Evolutionary conservation across 2,797 vertebrate genomes (phyloP), one percentile per base, ranked within the genome.

Genomic region (Eremophila alpestris): DNA sequence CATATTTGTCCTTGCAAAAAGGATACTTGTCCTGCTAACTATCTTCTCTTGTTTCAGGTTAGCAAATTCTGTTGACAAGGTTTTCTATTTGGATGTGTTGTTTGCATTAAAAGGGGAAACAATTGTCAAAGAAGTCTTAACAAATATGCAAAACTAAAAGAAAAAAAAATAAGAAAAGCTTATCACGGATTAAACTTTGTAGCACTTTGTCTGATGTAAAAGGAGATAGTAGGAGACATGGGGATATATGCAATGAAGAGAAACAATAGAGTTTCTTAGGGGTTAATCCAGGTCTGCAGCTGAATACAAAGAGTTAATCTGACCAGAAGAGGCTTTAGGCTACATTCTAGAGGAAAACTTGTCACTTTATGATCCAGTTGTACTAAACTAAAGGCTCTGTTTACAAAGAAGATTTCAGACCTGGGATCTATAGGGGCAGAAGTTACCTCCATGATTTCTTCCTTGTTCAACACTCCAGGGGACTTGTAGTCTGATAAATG

Each of bases 341-440:
- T 96, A 97, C 97, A 97, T 94, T 97, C 84, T 94, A 92, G 76
- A 79, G 92, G 93, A 88, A 97, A 97, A 97, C 96, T 97, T 97
- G 97, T 96, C 97, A 98, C 96, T 97, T 98, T 98, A 95, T 97
- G 97, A 98, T 98, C 97, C 83, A 91, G 93, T 97, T 95, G 95
- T 94, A 95, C 71, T 82, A 96, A 97, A 94, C 45, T 70, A 98
- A 97, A 96, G 93, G 62, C 96, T 95, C 84, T 98, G 95, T 98
- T 98, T 97, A 92, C 93, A 96, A 94, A 98, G 95, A 96, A 98
- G 98, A 97, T 97, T 98, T 97, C 60, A 77, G 83, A 90, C 96
- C 97, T 97, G 85, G 65, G 80, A 97, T 83, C 88, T 96, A 95
- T 82, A 84, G 67, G 94, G 95, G 95, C 97, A 98, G 96, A 97